Evolutionary conservation across 1,140 invertebrate species (phyloP).

Genomic region (Diorhabda carinulata): DNA sequence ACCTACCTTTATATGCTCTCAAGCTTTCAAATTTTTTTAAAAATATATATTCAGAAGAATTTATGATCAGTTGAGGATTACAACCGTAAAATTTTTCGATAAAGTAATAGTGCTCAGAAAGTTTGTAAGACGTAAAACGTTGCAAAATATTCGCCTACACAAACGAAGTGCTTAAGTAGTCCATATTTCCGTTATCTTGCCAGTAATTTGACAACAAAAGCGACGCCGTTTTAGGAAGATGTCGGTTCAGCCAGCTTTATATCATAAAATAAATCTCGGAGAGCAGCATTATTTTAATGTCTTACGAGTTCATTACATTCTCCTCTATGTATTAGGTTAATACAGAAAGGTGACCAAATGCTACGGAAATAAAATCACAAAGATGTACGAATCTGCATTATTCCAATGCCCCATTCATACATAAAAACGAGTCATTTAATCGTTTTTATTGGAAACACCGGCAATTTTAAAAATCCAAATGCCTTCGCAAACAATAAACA

Average conservation of each 20-base stretch:
- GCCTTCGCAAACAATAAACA: too few relatives aligned
- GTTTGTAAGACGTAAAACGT: background rate
- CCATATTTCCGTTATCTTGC: slow-evolving; percentile 2
- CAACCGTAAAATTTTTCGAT: background rate
- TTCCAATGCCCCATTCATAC: too few relatives aligned
- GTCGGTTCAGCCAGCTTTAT: background rate
- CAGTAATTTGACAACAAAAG: slow-evolving; percentile 2
- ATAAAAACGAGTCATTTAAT: too few relatives aligned
- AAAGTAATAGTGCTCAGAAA: background rate
- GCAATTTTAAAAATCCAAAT: too few relatives aligned
- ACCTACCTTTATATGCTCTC: too few relatives aligned
- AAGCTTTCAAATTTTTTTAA: too few relatives aligned
- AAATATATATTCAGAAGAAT: background rate
- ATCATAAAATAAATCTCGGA: background rate
- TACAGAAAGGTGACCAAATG: too few relatives aligned
- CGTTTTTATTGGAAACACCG: too few relatives aligned
- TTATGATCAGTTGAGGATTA: background rate
- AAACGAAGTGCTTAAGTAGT: slow-evolving; percentile 2
- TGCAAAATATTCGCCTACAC: background rate
- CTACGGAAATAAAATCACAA: too few relatives aligned
- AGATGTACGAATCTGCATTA: too few relatives aligned
- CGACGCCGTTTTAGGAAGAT: background rate
- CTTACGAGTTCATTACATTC: background rate
- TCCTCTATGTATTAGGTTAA: too few relatives aligned
- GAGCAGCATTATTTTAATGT: background rate